Evolutionary conservation across 2,888 invertebrate species (phyloP), one percentile per base, ranked within the genome.

Genomic region (Caradrina clavipalpis): DNA sequence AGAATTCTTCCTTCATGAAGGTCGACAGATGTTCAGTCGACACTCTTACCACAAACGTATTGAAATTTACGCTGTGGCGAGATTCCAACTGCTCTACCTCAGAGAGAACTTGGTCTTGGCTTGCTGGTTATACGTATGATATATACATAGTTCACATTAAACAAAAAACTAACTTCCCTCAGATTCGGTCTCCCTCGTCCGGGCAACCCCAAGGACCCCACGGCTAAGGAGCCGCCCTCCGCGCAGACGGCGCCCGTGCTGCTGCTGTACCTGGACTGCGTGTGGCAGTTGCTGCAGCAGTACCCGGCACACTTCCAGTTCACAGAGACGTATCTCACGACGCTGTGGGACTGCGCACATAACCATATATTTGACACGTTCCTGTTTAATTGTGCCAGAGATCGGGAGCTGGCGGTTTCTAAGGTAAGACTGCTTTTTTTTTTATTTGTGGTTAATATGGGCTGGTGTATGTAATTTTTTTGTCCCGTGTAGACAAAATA

Each of bases 351-450:
- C 93, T 97, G 98, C 42, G 97, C 98, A 17, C 98, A 98, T 86
- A 96, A 98, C 82, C 98, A 99, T 15, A 96, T 99, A 62, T 99
- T 99, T 88, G 98, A 99, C 85, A 99, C 99, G 49, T 99, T 99
- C 95, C 96, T 99, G 71, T 99, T 99, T 89, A 98, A 99, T 92
- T 98, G 97, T 83, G 98, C 98, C 80, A 96, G 97, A 80, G 98
- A 98, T 85, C 95, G 98, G 7, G 95, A 97, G 31, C 93, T 97
- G 50, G 98, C 98, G 19, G 96, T 93, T 4, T 84, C 96, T 78
- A 96, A 96, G 93, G 97, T 97, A 88, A 92, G 63, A 5, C 2
- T 51, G 50, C 50, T 8, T 42, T 26, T 10, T 39, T 39, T 10
- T 39, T 39, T 1, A 2, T 39, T 11, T 39, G 39, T 39, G 39